Evolutionary conservation across 2,113 vertebrate species (phyloP).

Genomic region (Phrynosoma platyrhinos): DNA sequence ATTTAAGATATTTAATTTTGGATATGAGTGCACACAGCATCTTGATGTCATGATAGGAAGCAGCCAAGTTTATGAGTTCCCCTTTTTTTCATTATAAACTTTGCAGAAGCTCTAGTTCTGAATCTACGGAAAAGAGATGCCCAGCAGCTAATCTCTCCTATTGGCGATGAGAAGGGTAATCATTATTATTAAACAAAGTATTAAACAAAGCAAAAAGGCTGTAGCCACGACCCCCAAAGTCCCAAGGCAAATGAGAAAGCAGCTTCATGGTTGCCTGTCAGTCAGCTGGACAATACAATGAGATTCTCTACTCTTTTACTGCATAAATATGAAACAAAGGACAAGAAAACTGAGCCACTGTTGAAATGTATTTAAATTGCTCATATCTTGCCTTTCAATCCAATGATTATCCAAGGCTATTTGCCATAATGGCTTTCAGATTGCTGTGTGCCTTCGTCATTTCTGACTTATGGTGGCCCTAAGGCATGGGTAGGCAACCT

Average conservation of each 20-base stretch:
- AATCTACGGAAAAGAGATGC: too few relatives aligned
- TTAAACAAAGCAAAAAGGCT: background rate
- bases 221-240: background rate
- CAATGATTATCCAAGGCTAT: background rate
- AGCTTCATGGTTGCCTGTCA: background rate
- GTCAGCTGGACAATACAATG: background rate
- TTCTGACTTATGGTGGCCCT: too few relatives aligned
- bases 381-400: background rate
- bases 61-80: background rate
- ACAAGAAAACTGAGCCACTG: background rate
- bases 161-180: too few relatives aligned
- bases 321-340: background rate
- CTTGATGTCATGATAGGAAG: background rate
- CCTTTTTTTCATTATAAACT: background rate
- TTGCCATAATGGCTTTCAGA: background rate
- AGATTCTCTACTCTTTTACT: background rate
- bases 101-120: too few relatives aligned
- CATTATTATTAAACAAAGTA: too few relatives aligned
- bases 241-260: background rate
- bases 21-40: background rate
- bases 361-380: background rate
- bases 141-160: too few relatives aligned
- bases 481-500: too few relatives aligned
- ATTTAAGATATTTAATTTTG: background rate
- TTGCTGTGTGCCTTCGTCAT: too few relatives aligned